Base-by-base conservation (phyloP, 2,888 invertebrate species). In the Hyles lineata region DNA sequence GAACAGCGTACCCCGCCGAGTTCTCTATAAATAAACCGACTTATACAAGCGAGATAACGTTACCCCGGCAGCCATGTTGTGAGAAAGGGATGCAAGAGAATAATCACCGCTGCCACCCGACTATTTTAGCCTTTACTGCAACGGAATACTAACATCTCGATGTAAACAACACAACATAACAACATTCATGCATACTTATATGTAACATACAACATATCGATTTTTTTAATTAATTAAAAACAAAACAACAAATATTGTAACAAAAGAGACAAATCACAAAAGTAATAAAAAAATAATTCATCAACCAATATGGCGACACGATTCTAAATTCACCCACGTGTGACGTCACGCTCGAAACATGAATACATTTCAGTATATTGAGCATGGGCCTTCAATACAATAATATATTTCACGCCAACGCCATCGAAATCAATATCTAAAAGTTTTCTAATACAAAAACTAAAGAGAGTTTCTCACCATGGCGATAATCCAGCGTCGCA, bases 1-100 rank as follows among this genome's bases (percentile, higher is more conserved):
- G 90, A 88, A 88, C 84, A 82, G 82, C 83, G 81, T 84, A 85
- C 85, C 85, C 84, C 85, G 80, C 81, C 72, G 83, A 81, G 82
- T 80, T 82, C 85, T 84, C 91, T 91, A 92, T 91, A 91, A 92
- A 91, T 92, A 91, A 88, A 85, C 86, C 79, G 79, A 74, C 81
- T 78, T 79, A 84, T 78, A 74, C 80, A 86, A 92, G 76, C 76
- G 85, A 85, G 90, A 90, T 73, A 80, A 80, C 77, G 70, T 74
- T 75, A 87, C 75, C 73, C 73, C 72, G 75, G 76, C 78, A 76
- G 75, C 76, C 76, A 78, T 73, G 62, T 76, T 50, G 87, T 76
- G 61, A 81, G 87, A 91, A 77, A 82, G 89, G 82, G 91, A 92
- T 76, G 79, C 75, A 78, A 73, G 73, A 81, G 75, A 71, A 80